Percentiles rank a stretch among this genome's conserved stretches.
phyloP scores from a whole-genome alignment of 2,888 invertebrate species.

The Ormyrus nitidulus region DNA sequence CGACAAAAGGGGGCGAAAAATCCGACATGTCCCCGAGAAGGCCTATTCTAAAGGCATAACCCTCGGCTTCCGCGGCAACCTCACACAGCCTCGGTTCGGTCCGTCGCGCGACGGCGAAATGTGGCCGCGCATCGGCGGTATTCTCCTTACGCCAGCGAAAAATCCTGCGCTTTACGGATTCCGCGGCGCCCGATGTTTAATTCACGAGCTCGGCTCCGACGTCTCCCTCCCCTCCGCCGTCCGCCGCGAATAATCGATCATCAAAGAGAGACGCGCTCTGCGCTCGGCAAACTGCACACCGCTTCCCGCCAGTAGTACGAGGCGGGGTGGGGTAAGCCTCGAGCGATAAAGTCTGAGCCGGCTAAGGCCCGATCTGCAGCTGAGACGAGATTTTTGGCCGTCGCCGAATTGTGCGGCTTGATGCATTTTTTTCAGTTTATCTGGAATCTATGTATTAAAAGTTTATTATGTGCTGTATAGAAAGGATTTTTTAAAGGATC shows the following conservation, averaged over 20 bases:
- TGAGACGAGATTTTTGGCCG: too few relatives aligned
- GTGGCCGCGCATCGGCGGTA: neutral
- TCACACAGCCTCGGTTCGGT: neutral
- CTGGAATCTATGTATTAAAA: too few relatives aligned
- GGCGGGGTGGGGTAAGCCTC: slow-evolving; percentile 15
- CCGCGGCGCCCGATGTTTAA: slow-evolving; percentile 37
- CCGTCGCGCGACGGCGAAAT: neutral
- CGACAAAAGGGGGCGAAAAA: neutral
- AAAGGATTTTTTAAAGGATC: too few relatives aligned
- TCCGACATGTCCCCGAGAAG: too few relatives aligned
- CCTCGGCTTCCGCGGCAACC: neutral
- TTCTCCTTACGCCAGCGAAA: slow-evolving; percentile 38
- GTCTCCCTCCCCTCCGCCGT: neutral
- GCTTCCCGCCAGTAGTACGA: neutral
- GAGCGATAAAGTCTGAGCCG: slow-evolving; percentile 30
- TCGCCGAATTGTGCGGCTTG: too few relatives aligned
- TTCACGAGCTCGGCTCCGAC: slow-evolving; percentile 22
- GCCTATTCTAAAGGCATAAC: too few relatives aligned
- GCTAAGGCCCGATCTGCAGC: too few relatives aligned
- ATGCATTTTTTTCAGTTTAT: too few relatives aligned
- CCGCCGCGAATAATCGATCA: slow-evolving; percentile 45
- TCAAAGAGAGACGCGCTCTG: slow-evolving; percentile 36
- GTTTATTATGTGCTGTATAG: too few relatives aligned
- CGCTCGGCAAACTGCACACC: neutral
- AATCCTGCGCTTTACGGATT: slow-evolving; percentile 1